Evolutionary conservation across 2,113 vertebrate genomes (phyloP), one percentile per base, ranked within the genome.

Genomic region (Aplodontia rufa): DNA sequence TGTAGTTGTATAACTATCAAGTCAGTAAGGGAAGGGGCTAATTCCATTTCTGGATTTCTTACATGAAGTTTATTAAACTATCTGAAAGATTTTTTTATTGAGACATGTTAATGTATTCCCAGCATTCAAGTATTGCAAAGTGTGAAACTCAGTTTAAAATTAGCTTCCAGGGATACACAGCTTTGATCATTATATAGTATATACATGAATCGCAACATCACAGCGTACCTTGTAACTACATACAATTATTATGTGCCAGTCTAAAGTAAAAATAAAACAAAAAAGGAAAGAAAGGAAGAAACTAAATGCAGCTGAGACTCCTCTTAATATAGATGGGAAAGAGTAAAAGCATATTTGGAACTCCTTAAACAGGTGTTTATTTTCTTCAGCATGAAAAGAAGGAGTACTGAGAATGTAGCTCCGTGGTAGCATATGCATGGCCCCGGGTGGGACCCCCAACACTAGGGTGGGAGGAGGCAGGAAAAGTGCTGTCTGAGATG

Each of bases 1-100:
- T 80, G 32, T 37, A 93, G 20, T 45, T 96, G 16, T 55, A 14
- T 69, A 75, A 80, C 30, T 87, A 71, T 76, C 19, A 60, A 60
- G 49, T 30, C 58, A 60, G 4, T 13, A 55, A 75, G 19, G 49
- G 45, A 90, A 83, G 35, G 40, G 40, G 66, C 42, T 87, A 47
- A 74, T 96, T 90, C 66, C 62, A 14, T 86, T 81, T 90, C 83
- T 64, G 30, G 60, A 79, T 82, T 83, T 89, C 62, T 92, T 69
- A 84, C 72, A 82, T 92, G 40, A 35, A 62, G 42, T 32, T 76
- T 89, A 80, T 74, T 71, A 94, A 88, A 35, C 35, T 95, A n/a
- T 12, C 45, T 86, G 69, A 74, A 42, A 64, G 37, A 19, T 45
- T 87, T 45, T 87, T 92, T 47, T 30, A 53, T 92, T 84, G 91